Conservation (phyloP, 2,113 vertebrate species). For the Sprattus sprattus region DNA sequence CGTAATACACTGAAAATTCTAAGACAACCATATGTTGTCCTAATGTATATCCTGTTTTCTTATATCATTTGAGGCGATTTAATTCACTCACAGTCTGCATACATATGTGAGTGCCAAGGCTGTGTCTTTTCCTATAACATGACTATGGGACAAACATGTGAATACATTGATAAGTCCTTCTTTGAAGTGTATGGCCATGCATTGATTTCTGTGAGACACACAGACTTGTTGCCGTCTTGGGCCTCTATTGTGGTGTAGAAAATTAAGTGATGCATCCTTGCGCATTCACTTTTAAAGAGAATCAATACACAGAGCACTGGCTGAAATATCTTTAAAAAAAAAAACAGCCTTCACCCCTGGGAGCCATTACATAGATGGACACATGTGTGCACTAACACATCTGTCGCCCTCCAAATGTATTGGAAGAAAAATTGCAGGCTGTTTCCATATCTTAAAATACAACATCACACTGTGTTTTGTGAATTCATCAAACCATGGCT, state of each 20-base stretch:
- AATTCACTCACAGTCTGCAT: background rate
- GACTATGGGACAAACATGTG: background rate
- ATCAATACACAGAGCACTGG: constrained; percentile 61
- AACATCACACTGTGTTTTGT: background rate
- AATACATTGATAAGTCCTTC: background rate
- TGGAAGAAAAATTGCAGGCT: constrained; percentile 51
- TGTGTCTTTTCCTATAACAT: background rate
- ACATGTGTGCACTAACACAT: constrained; percentile 35
- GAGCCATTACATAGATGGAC: constrained; percentile 54
- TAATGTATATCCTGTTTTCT: background rate
- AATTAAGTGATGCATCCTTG: constrained; percentile 31
- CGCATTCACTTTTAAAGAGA: constrained; percentile 56
- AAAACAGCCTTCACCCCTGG: constrained; percentile 40
- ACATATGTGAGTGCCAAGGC: background rate
- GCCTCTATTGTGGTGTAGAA: background rate
- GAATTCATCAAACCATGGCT: background rate
- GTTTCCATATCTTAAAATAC: background rate
- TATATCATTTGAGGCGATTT: background rate
- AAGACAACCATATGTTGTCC: background rate
- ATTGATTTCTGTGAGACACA: background rate
- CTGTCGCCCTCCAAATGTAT: constrained; percentile 61
- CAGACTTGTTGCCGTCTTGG: background rate
- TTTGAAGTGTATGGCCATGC: background rate
- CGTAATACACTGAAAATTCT: background rate
- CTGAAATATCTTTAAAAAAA: constrained; percentile 52